These are phyloP conservation scores for Palythoa grandiflora DNA, from an alignment of 92 coral and sea anemone genomes.

Conservation along the genomic window DNA sequence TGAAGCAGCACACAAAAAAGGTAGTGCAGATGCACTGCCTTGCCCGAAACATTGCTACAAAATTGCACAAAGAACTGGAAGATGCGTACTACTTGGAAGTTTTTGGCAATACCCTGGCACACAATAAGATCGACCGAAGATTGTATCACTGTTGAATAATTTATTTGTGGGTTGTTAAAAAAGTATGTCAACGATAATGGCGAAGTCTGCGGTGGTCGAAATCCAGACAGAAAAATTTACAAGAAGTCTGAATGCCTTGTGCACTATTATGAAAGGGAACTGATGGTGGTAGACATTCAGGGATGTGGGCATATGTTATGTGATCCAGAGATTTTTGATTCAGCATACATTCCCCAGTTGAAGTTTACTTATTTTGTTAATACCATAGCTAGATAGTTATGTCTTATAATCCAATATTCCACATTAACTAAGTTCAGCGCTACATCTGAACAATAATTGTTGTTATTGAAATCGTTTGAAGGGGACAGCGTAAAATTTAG, in stretches of 20 bases:
- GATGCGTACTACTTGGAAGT: constrained; percentile 9
- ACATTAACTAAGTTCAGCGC: not conserved
- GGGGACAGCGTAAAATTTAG: constrained; percentile 11
- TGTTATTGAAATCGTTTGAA: constrained; percentile 12
- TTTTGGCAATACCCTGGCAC: constrained; percentile 22
- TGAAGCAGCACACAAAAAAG: constrained; percentile 31
- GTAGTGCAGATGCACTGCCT: constrained; percentile 33
- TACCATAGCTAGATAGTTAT: not conserved
- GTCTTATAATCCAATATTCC: constrained; percentile 4
- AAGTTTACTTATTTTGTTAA: not conserved
- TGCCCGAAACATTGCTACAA: constrained; percentile 26
- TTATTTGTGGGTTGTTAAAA: not conserved
- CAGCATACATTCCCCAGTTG: not conserved
- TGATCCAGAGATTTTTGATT: constrained; percentile 44
- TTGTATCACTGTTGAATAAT: constrained; percentile 38
- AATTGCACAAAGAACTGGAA: constrained; percentile 26
- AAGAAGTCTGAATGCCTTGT: constrained; percentile 44
- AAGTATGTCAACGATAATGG: constrained; percentile 22
- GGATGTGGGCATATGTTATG: constrained; percentile 36
- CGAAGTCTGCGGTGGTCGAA: constrained; percentile 20
- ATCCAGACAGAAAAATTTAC: not conserved
- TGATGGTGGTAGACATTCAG: constrained; percentile 49
- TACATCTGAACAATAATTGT: not conserved
- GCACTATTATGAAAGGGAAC: constrained; percentile 39
- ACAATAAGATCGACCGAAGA: constrained; percentile 25